Evolutionary conservation across 1,140 invertebrate species (phyloP).

Genomic region (Globodera ellingtonae): DNA sequence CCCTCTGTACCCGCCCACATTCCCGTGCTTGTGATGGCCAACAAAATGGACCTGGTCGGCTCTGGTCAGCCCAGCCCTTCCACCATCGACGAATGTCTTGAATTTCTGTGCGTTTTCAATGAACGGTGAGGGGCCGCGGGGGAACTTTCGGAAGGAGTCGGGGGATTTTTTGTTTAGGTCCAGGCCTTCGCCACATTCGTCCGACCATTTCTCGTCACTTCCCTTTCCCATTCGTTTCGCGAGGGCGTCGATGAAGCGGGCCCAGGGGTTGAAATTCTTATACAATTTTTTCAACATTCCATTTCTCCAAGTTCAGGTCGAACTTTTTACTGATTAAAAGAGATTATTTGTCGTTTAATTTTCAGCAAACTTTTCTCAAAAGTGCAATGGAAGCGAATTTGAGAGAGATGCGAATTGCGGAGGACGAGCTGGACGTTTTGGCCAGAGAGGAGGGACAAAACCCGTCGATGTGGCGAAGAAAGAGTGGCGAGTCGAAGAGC

Average conservation of each 20-base stretch:
- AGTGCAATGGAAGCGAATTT: slow-evolving; percentile 85
- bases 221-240: slow-evolving; percentile 77
- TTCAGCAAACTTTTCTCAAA: slow-evolving; percentile 77
- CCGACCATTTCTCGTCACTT: not conserved
- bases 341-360: not conserved
- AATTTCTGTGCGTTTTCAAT: slow-evolving; percentile 67
- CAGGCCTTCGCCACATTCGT: not conserved
- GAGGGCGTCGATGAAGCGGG: slow-evolving; percentile 92
- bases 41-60: slow-evolving; percentile 93
- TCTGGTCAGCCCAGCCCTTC: slow-evolving; percentile 71
- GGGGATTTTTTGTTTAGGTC: not conserved
- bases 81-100: slow-evolving; percentile 64
- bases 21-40: slow-evolving; percentile 86
- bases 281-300: slow-evolving; percentile 96
- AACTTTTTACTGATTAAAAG: slow-evolving; percentile 10
- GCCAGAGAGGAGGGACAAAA: slow-evolving; percentile 6
- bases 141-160: not conserved
- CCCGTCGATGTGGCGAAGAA: not conserved
- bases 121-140: slow-evolving; percentile 3
- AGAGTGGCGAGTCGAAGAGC: not conserved
- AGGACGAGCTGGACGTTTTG: slow-evolving; percentile 77
- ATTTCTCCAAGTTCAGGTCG: slow-evolving; percentile 83
- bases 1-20: slow-evolving; percentile 81
- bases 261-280: slow-evolving; percentile 87
- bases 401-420: slow-evolving; percentile 78